Evolutionary conservation across 2,797 vertebrate species (phyloP).

Genomic region (Myotis findleyi): DNA sequence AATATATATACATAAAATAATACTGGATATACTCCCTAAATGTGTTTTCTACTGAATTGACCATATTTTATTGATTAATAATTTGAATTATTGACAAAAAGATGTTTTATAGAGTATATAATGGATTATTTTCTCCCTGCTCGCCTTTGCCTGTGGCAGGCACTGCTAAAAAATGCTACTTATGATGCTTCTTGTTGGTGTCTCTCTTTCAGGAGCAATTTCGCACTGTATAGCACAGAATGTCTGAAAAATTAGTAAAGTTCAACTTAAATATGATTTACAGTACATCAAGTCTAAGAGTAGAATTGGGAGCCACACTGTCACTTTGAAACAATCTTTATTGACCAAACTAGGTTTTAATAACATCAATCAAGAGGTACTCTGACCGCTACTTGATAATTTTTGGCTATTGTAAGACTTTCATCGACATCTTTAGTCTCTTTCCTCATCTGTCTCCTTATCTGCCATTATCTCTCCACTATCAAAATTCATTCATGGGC

Average conservation of each 20-base stretch:
- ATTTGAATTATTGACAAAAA: constrained; percentile 24
- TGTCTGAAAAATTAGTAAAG: constrained; percentile 50
- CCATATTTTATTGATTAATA: neutral
- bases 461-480: constrained; percentile 9
- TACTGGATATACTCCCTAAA: neutral
- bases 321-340: constrained; percentile 63
- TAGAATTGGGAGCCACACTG: constrained; percentile 45
- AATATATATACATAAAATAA: neutral
- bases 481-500: constrained; percentile 50
- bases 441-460: constrained; percentile 60
- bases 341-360: constrained; percentile 63
- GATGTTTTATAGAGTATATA: neutral
- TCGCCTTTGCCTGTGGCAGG: neutral
- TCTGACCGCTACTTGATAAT: constrained; percentile 42
- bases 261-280: constrained; percentile 47
- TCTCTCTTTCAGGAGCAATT: neutral
- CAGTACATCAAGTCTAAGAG: constrained; percentile 16
- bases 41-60: neutral
- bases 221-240: neutral
- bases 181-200: neutral
- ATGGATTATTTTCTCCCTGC: neutral
- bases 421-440: constrained; percentile 11
- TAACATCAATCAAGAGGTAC: constrained; percentile 58
- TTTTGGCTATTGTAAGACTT: constrained; percentile 59
- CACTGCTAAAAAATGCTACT: neutral